Evolutionary conservation across 2,888 invertebrate genomes (phyloP).

Genomic region (Venustoraphidia nigricollis): DNA sequence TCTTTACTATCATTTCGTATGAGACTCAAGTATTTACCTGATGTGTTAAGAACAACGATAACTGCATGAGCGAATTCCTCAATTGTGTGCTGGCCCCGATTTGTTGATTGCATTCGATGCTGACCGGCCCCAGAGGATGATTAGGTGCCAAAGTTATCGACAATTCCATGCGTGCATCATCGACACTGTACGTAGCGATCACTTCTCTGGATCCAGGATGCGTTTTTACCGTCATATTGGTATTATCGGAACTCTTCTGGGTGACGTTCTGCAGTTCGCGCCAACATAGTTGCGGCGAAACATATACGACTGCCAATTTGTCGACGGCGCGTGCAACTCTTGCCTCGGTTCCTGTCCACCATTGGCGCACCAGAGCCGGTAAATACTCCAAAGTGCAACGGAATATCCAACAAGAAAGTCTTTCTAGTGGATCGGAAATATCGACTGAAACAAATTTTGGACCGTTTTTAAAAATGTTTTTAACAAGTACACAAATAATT

Average conservation of each 20-base stretch:
- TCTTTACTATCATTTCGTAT: too few relatives aligned
- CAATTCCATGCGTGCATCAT: slow-evolving; percentile 68
- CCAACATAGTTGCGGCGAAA: slow-evolving; percentile 48
- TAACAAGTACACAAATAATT: too few relatives aligned
- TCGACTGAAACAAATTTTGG: background rate
- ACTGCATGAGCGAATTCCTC: slow-evolving; percentile 61
- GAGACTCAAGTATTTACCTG: slow-evolving; percentile 40
- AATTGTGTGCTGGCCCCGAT: slow-evolving; percentile 57
- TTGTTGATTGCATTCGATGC: slow-evolving; percentile 50
- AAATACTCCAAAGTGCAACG: slow-evolving; percentile 43
- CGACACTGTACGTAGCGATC: slow-evolving; percentile 63
- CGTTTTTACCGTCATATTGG: slow-evolving; percentile 54
- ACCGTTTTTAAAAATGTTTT: too few relatives aligned
- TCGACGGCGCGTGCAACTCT: slow-evolving; percentile 50
- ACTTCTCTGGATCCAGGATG: slow-evolving; percentile 62
- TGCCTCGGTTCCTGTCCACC: slow-evolving; percentile 56
- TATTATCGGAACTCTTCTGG: slow-evolving; percentile 36
- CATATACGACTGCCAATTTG: slow-evolving; percentile 47
- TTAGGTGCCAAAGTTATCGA: slow-evolving; percentile 61
- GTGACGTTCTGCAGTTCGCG: slow-evolving; percentile 46
- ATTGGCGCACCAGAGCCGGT: slow-evolving; percentile 59
- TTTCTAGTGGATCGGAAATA: slow-evolving; percentile 28
- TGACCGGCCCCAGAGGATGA: slow-evolving; percentile 69
- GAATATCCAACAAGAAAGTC: slow-evolving; percentile 50
- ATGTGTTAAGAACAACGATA: slow-evolving; percentile 73